A percentile compares a stretch with the other conserved stretches of the same genome.
phyloP scores from a whole-genome alignment of 2,113 vertebrate genomes.

The Aix galericulata region DNA sequence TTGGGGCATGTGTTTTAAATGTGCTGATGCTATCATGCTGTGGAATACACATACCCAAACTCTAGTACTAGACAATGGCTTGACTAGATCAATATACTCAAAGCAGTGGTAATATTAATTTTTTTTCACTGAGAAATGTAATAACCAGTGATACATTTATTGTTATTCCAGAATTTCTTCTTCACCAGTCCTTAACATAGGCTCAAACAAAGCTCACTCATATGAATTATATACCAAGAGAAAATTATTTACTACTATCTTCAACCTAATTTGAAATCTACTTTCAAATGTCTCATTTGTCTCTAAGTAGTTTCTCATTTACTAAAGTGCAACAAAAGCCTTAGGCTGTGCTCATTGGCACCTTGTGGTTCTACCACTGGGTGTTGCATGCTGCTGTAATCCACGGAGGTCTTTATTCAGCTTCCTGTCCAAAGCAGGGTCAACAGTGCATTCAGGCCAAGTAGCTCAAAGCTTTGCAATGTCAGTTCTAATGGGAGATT shows the following conservation, averaged over 20 bases:
- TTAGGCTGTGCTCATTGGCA: neutral
- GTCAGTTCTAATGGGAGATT: neutral
- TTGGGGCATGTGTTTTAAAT: neutral
- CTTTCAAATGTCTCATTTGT: neutral
- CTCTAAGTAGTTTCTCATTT: neutral
- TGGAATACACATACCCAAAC: neutral
- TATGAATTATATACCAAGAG: neutral
- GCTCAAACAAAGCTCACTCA: neutral
- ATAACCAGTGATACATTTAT: neutral
- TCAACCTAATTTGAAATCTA: neutral
- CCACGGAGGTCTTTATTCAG: neutral
- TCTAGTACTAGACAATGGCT: neutral
- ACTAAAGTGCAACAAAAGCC: neutral
- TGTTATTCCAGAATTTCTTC: neutral
- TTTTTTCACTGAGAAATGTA: neutral
- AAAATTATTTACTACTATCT: neutral
- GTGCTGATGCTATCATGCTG: neutral
- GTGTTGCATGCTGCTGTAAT: neutral
- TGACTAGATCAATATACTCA: neutral
- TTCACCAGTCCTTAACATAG: neutral
- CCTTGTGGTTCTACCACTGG: neutral
- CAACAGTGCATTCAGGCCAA: neutral
- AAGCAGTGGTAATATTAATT: neutral
- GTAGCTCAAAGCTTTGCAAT: neutral
- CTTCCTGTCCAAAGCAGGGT: neutral